Percentiles rank a stretch among this genome's conserved stretches.
Evolutionary conservation across 2,797 vertebrate species (phyloP).

Genomic region (Sebastes vulpes): DNA sequence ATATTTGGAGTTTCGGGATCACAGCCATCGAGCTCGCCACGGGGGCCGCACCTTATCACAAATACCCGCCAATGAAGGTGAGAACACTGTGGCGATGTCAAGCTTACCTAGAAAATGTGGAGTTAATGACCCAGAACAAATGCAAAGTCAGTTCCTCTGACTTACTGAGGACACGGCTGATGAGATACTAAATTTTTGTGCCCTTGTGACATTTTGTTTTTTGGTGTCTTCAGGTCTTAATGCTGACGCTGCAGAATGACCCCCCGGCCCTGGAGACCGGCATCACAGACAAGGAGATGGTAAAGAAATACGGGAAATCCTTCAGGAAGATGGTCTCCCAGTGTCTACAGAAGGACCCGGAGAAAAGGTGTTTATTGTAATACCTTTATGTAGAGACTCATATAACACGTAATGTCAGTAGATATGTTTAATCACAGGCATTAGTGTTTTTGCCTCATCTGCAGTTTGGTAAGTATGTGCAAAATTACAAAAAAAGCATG

Average conservation of each 20-base stretch:
- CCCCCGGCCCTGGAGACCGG: conserved; percentile 95
- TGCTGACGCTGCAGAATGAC: conserved; percentile 97
- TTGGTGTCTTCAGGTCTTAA: conserved; percentile 88
- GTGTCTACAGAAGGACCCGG: conserved; percentile 98
- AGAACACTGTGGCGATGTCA: not conserved
- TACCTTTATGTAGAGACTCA: not conserved
- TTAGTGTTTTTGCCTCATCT: not conserved
- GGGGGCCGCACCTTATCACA: conserved; percentile 96
- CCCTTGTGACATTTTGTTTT: not conserved
- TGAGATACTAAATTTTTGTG: not conserved
- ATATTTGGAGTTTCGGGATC: conserved; percentile 99
- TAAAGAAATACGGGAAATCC: conserved; percentile 98
- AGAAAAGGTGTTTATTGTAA: conserved; percentile 90
- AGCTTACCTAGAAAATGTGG: not conserved
- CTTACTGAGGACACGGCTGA: not conserved
- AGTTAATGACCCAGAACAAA: not conserved
- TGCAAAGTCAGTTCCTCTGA: not conserved
- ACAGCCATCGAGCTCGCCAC: conserved; percentile 97
- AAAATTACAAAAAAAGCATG: not conserved
- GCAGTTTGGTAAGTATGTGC: not conserved
- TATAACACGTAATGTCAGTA: not conserved
- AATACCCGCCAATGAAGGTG: conserved; percentile 98
- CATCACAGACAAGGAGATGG: conserved; percentile 96
- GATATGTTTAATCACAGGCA: not conserved
- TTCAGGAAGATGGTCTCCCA: conserved; percentile 98